Percentiles rank a stretch among this genome's conserved stretches.
Conservation (phyloP, 2,797 vertebrate species). For the Myripristis jacobus region DNA sequence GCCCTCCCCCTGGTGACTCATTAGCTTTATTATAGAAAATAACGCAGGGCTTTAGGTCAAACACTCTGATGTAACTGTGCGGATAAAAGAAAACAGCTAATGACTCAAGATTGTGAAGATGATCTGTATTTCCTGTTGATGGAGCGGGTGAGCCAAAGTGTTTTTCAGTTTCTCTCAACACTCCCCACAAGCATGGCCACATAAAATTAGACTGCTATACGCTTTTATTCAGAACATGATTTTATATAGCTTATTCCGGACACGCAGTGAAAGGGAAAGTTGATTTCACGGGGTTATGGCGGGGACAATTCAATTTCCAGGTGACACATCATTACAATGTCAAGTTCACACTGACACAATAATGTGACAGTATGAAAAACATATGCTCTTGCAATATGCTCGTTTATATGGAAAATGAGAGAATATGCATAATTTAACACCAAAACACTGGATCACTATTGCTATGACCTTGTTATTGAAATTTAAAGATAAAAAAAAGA, state of each 20-base stretch:
- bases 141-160: background rate
- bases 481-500: constrained; percentile 42
- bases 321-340: constrained; percentile 59
- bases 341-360: constrained; percentile 55
- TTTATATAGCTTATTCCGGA: constrained; percentile 62
- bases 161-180: background rate
- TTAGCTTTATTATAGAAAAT: constrained; percentile 78
- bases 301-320: constrained; percentile 48
- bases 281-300: constrained; percentile 43
- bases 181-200: background rate
- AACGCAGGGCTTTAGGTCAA: constrained; percentile 62
- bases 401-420: constrained; percentile 43
- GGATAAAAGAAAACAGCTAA: constrained; percentile 59
- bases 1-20: constrained; percentile 76
- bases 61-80: constrained; percentile 75
- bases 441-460: constrained; percentile 60
- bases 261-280: constrained; percentile 42
- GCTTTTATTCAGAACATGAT: constrained; percentile 49
- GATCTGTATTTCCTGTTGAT: background rate
- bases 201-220: constrained; percentile 24
- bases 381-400: constrained; percentile 29
- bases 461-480: constrained; percentile 49
- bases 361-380: constrained; percentile 51
- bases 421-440: constrained; percentile 55
- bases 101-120: constrained; percentile 33